Percentiles rank a stretch among this genome's conserved stretches.
Conservation (phyloP, 2,888 invertebrate species). For the Eupelmus urozonus region DNA sequence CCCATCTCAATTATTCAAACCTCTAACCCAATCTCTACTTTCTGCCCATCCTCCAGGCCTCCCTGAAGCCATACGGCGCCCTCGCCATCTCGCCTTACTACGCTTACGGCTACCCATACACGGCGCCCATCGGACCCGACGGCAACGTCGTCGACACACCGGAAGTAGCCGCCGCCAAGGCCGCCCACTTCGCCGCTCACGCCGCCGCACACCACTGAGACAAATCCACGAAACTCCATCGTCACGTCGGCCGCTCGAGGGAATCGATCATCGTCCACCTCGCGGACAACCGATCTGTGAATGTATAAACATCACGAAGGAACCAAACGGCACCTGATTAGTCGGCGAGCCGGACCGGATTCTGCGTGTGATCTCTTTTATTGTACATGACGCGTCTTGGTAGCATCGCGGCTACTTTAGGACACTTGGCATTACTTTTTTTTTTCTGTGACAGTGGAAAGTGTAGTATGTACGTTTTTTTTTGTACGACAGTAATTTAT, state of each 20-base stretch:
- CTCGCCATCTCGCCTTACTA: conserved; percentile 66
- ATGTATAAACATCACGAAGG: not conserved
- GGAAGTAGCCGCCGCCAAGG: conserved; percentile 73
- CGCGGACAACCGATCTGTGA: too few relatives aligned
- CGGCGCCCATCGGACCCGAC: conserved; percentile 69
- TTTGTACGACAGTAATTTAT: conserved; percentile 30
- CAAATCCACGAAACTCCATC: not conserved
- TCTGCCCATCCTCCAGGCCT: conserved; percentile 39
- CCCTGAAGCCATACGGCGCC: conserved; percentile 68
- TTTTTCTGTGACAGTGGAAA: conserved; percentile 27
- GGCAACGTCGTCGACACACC: conserved; percentile 73
- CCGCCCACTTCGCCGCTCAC: conserved; percentile 69
- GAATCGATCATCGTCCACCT: not conserved
- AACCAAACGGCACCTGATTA: not conserved
- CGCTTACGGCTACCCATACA: conserved; percentile 67
- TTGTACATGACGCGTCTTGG: not conserved
- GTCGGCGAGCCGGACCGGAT: not conserved
- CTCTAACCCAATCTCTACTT: not conserved
- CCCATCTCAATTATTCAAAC: too few relatives aligned
- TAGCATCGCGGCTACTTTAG: not conserved
- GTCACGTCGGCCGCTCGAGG: too few relatives aligned
- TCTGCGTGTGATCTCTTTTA: conserved; percentile 3
- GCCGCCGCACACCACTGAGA: conserved; percentile 61
- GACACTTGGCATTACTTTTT: conserved; percentile 20
- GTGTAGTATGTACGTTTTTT: conserved; percentile 27